Base-by-base conservation (phyloP, 2,113 vertebrate genomes). In the Siphamia tubifer region DNA sequence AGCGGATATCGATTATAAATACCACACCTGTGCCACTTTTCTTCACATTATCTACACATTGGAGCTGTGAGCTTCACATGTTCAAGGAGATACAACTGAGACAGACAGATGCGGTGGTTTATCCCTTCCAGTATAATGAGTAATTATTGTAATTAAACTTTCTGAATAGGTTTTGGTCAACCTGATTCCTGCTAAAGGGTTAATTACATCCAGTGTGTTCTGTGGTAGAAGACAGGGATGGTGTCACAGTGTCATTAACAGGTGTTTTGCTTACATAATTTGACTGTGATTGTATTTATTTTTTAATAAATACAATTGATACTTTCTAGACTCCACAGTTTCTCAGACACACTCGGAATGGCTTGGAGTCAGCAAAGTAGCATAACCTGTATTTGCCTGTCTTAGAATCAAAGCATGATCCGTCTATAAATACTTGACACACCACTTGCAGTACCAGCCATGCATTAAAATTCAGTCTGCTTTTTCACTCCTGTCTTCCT, bases 11-110 rank as follows among this genome's bases (percentile, higher is more conserved):
- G 77, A 83, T 85, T 88, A 83, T 84, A 82, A 87, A 82, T 81
- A 76, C 66, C 81, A 74, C 89, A 88, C 87, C 87, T 89, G 86
- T 81, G 87, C 77, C 78, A 72, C 80, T 81, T 73, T 71, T 78
- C 58, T 56, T 48, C 62, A 42, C 38, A 21, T 53, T 61, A 35
- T 63, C 62, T 17, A 19, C 61, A 51, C 40, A n/a, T 36, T 40
- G 65, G 30, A 19, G 61, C 57, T 28, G 45, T 13, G 48, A 44
- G 51, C 16, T 38, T 45, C 56, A 12, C 16, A 21, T 32, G 57
- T 55, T 60, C 25, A 39, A 42, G 31, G 63, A 24, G 40, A 48
- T 43, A 52, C 32, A 45, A 83, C 62, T 43, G 48, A 77, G 72
- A 54, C 25, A 43, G 73, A 64, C 61, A 17, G 31, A 48, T 17